Base-by-base conservation (phyloP, 2,888 invertebrate genomes). In the Scaptomyza reducta region DNA sequence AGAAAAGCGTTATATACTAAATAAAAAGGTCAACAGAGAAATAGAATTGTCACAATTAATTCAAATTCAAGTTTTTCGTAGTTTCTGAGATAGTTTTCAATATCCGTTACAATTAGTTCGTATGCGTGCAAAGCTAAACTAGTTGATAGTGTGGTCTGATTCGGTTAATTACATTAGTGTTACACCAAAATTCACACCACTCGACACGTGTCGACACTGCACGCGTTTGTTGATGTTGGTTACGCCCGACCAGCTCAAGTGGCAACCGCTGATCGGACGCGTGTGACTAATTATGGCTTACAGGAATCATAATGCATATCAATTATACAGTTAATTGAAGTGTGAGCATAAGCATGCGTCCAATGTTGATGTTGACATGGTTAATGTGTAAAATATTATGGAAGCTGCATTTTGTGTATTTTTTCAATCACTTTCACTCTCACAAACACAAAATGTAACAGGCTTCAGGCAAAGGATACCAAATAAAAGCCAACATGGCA, bases 291-390 rank as follows among this genome's bases (percentile, higher is more conserved):
- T 81, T 81, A 53, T 31, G 62, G 56, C 27, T 62, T 61, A 59
- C 9, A 33, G 50, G 14, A 66, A 54, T 67, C 60, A 68, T 68
- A 67, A 87, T 72, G 80, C 75, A 55, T 84, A 84, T 81, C 78
- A 81, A 87, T 87, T 87, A 87, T 69, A 40, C 81, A 72, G 61
- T 77, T 77, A 86, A 80, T 77, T 74, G 68, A 83, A 68, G 59
- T 61, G 61, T 47, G 66, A 65, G 11, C 25, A 14, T 11, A 35
- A 55, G 50, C 35, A 54, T 40, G 58, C 56, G 49, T 10, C 35
- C 50, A 44, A 40, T 54, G 25, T 62, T 50, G 14, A 51, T 61
- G 18, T 45, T 31, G 47, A 51, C 44, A 53, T 49, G 9, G 46
- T 13, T 53, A 57, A 40, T 50, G 9, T 51, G 25, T 38, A 27